Evolutionary conservation across 2,888 invertebrate genomes (phyloP).

Genomic region (Limenitis camilla): DNA sequence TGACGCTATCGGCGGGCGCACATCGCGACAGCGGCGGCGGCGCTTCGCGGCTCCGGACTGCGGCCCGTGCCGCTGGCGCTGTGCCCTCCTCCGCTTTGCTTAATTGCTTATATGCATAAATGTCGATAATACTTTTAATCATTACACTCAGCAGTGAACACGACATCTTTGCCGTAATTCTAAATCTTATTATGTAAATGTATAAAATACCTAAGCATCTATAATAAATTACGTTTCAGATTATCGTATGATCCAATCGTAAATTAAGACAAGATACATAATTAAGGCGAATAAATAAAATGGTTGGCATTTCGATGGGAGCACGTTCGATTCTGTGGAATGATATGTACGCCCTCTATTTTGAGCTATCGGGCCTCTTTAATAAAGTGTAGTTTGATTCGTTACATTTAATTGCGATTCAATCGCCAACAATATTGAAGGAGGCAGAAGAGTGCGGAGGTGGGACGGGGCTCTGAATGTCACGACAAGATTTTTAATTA

Average conservation of each 20-base stretch:
- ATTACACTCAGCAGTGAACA: conserved; percentile 43
- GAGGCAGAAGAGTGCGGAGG: conserved; percentile 65
- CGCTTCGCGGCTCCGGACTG: conserved; percentile 18
- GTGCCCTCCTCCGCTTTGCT: conserved; percentile 49
- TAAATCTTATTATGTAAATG: conserved; percentile 73
- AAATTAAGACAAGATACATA: conserved; percentile 76
- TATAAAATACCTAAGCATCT: conserved; percentile 68
- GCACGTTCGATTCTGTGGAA: conserved; percentile 67
- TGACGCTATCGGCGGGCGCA: conserved; percentile 67
- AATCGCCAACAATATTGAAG: conserved; percentile 72
- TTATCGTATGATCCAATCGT: conserved; percentile 76
- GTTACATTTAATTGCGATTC: conserved; percentile 72
- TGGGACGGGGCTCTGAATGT: conserved; percentile 69
- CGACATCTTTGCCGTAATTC: conserved; percentile 60
- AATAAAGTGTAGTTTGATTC: conserved; percentile 73
- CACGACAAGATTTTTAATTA: conserved; percentile 76
- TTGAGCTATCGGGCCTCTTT: conserved; percentile 67
- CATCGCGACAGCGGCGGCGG: too few species aligned
- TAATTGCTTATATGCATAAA: conserved; percentile 69
- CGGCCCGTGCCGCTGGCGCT: conserved; percentile 29
- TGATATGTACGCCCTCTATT: conserved; percentile 54
- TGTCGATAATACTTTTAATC: conserved; percentile 68
- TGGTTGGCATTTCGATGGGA: conserved; percentile 74
- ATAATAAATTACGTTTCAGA: conserved; percentile 71
- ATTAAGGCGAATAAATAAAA: conserved; percentile 75